Percentiles rank a stretch among this genome's conserved stretches.
These are phyloP conservation scores for Galerucella nymphaeae DNA, from an alignment of 2,888 invertebrate genomes.

Conservation along the genomic window DNA sequence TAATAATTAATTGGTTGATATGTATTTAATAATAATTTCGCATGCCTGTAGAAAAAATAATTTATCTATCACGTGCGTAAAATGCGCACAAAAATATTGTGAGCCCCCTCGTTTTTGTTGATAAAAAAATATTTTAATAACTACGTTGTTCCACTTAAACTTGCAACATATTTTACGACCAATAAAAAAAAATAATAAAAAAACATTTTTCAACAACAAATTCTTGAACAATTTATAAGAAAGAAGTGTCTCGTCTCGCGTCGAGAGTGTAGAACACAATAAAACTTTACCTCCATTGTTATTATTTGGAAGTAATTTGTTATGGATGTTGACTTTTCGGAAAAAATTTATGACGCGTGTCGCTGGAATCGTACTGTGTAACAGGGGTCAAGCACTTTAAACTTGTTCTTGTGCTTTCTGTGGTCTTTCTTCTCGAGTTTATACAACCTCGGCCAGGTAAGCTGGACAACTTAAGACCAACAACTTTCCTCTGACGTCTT, in stretches of 20 bases:
- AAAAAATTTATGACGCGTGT: conserved; percentile 57
- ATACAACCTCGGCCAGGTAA: conserved; percentile 18
- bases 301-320: conserved; percentile 52
- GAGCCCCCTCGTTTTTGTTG: neutral
- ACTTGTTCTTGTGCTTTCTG: conserved; percentile 51
- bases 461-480: conserved; percentile 17
- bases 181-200: neutral
- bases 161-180: conserved; percentile 11
- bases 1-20: too few relatives aligned
- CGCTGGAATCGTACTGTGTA: conserved; percentile 49
- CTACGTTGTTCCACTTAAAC: neutral
- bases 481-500: conserved; percentile 11
- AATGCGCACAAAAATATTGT: too few relatives aligned
- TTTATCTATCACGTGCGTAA: too few relatives aligned
- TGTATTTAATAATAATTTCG: too few relatives aligned
- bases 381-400: conserved; percentile 58
- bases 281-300: conserved; percentile 29
- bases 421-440: conserved; percentile 8
- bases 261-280: conserved; percentile 17
- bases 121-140: neutral
- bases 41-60: too few relatives aligned
- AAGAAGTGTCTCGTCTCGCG: neutral
- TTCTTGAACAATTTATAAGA: conserved; percentile 12
- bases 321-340: conserved; percentile 52
- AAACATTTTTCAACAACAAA: conserved; percentile 4